Conservation (phyloP, 2,888 invertebrate species). For the Cantharis lateralis region DNA sequence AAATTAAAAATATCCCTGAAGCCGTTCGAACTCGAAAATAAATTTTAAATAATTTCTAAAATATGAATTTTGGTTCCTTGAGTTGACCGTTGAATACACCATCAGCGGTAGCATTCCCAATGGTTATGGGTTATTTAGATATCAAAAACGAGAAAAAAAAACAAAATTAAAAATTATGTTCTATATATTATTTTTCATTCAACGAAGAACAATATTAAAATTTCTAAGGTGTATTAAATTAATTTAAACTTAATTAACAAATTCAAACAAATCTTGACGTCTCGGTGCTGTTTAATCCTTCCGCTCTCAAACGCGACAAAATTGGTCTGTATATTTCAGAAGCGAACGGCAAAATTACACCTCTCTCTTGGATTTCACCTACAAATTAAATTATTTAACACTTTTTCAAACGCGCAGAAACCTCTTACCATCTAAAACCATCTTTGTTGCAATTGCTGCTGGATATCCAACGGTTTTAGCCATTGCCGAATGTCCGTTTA, state of each 20-base stretch:
- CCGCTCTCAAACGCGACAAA: slow-evolving; percentile 80
- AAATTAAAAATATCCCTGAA: no score
- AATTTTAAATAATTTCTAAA: no score
- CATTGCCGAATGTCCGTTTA: slow-evolving; percentile 91
- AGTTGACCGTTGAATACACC: no score
- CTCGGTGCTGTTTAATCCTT: slow-evolving; percentile 78
- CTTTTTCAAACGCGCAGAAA: neutral
- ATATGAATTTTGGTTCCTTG: no score
- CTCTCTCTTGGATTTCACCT: slow-evolving; percentile 96
- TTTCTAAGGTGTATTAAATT: neutral
- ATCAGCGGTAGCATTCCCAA: no score
- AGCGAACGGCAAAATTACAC: slow-evolving; percentile 89
- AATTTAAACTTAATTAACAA: neutral
- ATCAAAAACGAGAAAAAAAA: neutral
- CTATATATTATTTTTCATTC: neutral
- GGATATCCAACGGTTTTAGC: slow-evolving; percentile 91
- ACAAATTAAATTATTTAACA: slow-evolving; percentile 36
- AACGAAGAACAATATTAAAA: neutral
- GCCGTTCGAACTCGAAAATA: no score
- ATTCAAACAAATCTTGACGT: slow-evolving; percentile 60
- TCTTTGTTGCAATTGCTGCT: slow-evolving; percentile 94
- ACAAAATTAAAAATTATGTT: neutral
- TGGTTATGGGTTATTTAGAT: no score
- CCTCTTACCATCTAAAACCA: slow-evolving; percentile 88
- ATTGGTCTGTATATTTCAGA: slow-evolving; percentile 93